Evolutionary conservation across 2,113 vertebrate species (phyloP).

Genomic region (Carettochelys insculpta): DNA sequence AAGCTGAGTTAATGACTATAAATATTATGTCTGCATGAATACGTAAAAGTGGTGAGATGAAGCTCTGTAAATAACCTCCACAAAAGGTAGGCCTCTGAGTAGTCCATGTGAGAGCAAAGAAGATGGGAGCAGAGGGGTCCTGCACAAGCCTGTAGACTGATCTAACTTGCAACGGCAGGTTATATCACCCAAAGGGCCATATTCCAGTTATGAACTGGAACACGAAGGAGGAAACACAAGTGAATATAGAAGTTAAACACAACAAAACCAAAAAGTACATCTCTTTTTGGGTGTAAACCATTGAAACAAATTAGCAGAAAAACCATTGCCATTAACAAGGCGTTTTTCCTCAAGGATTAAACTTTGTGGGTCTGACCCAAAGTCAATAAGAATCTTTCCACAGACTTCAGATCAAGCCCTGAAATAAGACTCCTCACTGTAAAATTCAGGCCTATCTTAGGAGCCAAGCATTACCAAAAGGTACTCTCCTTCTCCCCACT

Average conservation of each 20-base stretch:
- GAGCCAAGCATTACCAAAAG: not conserved
- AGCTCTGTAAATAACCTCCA: not conserved
- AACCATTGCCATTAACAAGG: not conserved
- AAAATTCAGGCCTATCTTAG: not conserved
- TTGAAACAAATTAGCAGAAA: not conserved
- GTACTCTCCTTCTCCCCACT: accelerated
- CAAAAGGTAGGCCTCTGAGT: not conserved
- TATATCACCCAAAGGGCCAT: not conserved
- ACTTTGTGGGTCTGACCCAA: not conserved
- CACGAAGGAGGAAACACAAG: not conserved
- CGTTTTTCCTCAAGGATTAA: not conserved
- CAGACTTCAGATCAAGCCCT: not conserved
- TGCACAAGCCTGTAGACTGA: not conserved
- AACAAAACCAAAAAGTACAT: not conserved
- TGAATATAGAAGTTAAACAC: not conserved
- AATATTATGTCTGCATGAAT: not conserved
- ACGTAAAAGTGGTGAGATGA: not conserved
- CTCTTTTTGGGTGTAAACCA: not conserved
- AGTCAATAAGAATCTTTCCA: not conserved
- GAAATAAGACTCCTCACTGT: not conserved
- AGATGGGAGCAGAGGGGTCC: not conserved
- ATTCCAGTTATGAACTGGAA: not conserved
- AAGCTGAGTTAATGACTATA: not conserved
- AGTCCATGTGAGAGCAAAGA: not conserved
- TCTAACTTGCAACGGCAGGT: not conserved